Base-by-base conservation (phyloP, 1,140 invertebrate genomes). In the Lutraria rhynchaena region DNA sequence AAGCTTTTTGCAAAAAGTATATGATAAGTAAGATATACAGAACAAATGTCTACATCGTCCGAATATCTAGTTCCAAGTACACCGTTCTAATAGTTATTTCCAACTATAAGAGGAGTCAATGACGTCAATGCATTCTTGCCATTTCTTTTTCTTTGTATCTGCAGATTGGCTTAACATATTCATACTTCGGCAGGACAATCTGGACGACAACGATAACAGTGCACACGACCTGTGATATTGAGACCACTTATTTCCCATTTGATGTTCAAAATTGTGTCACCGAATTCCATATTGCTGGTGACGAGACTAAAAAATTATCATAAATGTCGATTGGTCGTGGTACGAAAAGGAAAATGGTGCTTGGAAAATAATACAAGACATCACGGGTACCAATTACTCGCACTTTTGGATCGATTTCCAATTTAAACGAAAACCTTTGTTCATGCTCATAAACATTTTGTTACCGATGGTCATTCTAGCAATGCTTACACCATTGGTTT, bases 171-270 rank as follows among this genome's bases (percentile, higher is more conserved):
- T n/a, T n/a, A n/a, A n/a, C n/a, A n/a, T n/a, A n/a, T n/a, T n/a
- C n/a, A n/a, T n/a, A n/a, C n/a, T n/a, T n/a, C n/a, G n/a, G n/a
- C n/a, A n/a, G n/a, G n/a, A n/a, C n/a, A n/a, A n/a, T n/a, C n/a
- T n/a, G n/a, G n/a, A n/a, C n/a, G n/a, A n/a, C n/a, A n/a, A n/a
- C n/a, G n/a, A n/a, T n/a, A n/a, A n/a, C n/a, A n/a, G n/a, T n/a
- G n/a, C n/a, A n/a, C n/a, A 87, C 81, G 15, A 82, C 81, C 1
- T 87, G 87, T 1, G 75, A 83, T 76, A 85, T 70, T 67, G 84
- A 84, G 22, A 85, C 74, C 29, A 85, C 81, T 41, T 87, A 61
- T 7, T 85, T 74, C 11, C 63, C 80, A 69, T 55, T 65, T 67
- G 61, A 67, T 44, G 17, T 22, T 35, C 69, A 71, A 29, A 44